These are phyloP conservation scores for Cassiopea xamachana DNA, from an alignment of 30 jellyfish, hydroid and myxozoan genomes.

Conservation along the genomic window DNA sequence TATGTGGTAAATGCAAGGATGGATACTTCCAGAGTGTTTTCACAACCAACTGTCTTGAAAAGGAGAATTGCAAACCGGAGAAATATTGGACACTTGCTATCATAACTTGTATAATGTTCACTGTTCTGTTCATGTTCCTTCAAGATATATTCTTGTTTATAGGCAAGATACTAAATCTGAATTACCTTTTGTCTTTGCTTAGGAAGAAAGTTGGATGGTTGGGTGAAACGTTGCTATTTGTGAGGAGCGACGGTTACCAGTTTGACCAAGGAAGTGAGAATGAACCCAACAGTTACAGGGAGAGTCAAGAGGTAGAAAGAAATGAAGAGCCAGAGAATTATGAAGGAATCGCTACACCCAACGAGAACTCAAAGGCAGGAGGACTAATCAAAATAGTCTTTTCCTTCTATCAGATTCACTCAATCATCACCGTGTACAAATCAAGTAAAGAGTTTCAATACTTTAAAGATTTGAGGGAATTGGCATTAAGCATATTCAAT, in stretches of 20 bases:
- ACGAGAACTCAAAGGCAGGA: neutral
- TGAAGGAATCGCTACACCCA: neutral
- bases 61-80: neutral
- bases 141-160: conserved; percentile 10
- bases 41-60: conserved; percentile 1
- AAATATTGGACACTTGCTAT: neutral
- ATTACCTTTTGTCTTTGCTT: neutral
- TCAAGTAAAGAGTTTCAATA: neutral
- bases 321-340: neutral
- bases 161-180: neutral
- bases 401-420: conserved; percentile 28
- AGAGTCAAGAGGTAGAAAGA: neutral
- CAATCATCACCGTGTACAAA: conserved; percentile 2
- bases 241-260: neutral
- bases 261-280: neutral
- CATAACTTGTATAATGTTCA: neutral
- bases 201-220: neutral
- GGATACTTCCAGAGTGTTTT: conserved; percentile 24
- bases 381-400: conserved; percentile 30
- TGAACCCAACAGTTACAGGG: neutral
- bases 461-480: neutral
- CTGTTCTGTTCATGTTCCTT: neutral
- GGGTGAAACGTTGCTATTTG: neutral
- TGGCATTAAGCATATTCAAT: neutral
- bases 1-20: conserved; percentile 16